phyloP scores from a whole-genome alignment of 2,113 vertebrate species.

The Microtus richardsoni region DNA sequence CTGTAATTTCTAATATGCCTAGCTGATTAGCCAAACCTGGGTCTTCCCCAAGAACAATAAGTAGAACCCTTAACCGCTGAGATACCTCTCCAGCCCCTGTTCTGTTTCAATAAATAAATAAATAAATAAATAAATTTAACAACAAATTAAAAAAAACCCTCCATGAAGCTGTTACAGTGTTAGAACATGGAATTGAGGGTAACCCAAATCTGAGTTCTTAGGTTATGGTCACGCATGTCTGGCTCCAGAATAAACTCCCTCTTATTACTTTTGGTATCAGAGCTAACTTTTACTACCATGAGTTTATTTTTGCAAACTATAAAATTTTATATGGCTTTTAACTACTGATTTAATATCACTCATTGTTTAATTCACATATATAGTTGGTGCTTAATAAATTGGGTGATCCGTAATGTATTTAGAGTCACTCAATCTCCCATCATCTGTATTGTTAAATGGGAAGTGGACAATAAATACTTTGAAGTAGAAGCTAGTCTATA shows the following conservation, averaged over 20 bases:
- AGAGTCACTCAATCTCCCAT: background rate
- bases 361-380: background rate
- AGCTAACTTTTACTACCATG: background rate
- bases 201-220: background rate
- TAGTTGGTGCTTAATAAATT: conserved; percentile 14
- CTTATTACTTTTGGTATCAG: background rate
- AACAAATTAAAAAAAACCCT: background rate
- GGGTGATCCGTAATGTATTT: background rate
- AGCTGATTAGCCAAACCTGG: background rate
- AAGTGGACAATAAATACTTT: background rate
- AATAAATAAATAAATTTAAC: background rate
- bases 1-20: background rate
- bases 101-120: background rate
- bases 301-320: background rate
- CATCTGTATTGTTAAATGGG: conserved; percentile 23
- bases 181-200: background rate
- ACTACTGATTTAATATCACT: background rate
- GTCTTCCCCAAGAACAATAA: background rate
- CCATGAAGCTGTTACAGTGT: background rate
- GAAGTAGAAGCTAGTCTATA: conserved; percentile 66
- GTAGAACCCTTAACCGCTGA: background rate
- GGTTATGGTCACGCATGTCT: background rate
- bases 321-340: conserved; percentile 30
- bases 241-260: background rate
- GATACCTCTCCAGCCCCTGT: background rate